These are phyloP conservation scores for Ceyx melanurus DNA, from an alignment of 2,113 vertebrate genomes.

Conservation along the genomic window DNA sequence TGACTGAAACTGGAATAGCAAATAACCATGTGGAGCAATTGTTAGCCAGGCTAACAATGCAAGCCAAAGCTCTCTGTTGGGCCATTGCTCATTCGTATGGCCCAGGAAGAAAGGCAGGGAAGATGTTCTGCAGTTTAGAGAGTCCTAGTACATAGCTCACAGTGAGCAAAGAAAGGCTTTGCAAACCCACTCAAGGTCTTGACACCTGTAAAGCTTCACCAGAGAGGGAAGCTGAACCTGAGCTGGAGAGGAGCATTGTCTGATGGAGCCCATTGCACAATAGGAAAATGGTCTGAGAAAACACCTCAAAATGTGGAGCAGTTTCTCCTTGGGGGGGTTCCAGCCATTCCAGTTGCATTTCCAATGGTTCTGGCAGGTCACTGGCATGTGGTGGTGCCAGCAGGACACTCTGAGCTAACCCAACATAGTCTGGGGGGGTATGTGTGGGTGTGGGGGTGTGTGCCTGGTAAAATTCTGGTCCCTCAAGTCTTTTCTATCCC, in stretches of 20 bases:
- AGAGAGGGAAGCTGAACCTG: not conserved
- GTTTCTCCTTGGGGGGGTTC: not conserved
- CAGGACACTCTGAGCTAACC: not conserved
- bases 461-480: not conserved
- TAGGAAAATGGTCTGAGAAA: not conserved
- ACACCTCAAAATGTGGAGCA: not conserved
- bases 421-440: not conserved
- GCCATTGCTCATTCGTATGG: not conserved
- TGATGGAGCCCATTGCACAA: not conserved
- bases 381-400: not conserved
- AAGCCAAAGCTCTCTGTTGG: not conserved
- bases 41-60: not conserved
- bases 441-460: no score
- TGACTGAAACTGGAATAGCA: constrained; percentile 17
- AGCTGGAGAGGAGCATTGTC: not conserved
- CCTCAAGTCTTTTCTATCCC: not conserved
- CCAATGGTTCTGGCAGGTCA: not conserved
- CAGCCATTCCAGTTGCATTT: not conserved
- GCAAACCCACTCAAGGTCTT: not conserved
- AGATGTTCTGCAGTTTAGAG: not conserved
- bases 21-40: not conserved
- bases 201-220: not conserved
- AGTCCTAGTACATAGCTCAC: not conserved
- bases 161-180: not conserved
- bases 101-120: not conserved